Evolutionary conservation across 2,113 vertebrate genomes (phyloP), one percentile per base, ranked within the genome.

Genomic region (Puntigrus tetrazona): DNA sequence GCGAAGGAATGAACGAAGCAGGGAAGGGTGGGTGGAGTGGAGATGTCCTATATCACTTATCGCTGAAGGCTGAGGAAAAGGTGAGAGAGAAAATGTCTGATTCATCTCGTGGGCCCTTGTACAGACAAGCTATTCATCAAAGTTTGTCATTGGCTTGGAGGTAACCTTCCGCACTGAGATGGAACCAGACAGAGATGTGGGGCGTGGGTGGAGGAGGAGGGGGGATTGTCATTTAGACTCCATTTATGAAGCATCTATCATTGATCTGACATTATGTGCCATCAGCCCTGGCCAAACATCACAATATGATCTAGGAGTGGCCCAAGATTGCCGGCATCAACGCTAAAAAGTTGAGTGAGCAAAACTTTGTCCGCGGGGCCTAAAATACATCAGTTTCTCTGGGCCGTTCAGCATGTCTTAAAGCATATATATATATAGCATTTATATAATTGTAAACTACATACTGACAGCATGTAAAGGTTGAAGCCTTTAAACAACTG

Each of bases 201-300:
- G 84, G 63, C 69, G 47, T 52, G 36, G 61, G 69, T 41, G 78
- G n/a, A 45, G 77, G 65, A 16, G 57, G 25, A 69, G 65, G 20
- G 67, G 86, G 82, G 70, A 55, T 83, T 89, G 92, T 94, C 91
- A 94, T 94, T 94, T 93, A 91, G 91, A 91, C 90, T 93, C 89
- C 90, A 88, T 94, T 93, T 93, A 92, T 94, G 92, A 94, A 93
- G 91, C 92, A 94, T 95, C 92, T 90, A 94, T 94, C 94, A 94
- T 82, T 87, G 81, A 89, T 92, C 89, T 90, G 92, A 93, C 80
- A 80, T 93, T 91, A 86, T 89, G 90, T 92, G 91, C 91, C 94
- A 92, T 87, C 92, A 91, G 91, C 91, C 89, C 91, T 72, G 94
- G 91, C 89, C 91, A 93, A 93, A 93, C 92, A 91, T 92, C 92